Evolutionary conservation across 2,797 vertebrate species (phyloP).

Genomic region (Cheirogaleus major): DNA sequence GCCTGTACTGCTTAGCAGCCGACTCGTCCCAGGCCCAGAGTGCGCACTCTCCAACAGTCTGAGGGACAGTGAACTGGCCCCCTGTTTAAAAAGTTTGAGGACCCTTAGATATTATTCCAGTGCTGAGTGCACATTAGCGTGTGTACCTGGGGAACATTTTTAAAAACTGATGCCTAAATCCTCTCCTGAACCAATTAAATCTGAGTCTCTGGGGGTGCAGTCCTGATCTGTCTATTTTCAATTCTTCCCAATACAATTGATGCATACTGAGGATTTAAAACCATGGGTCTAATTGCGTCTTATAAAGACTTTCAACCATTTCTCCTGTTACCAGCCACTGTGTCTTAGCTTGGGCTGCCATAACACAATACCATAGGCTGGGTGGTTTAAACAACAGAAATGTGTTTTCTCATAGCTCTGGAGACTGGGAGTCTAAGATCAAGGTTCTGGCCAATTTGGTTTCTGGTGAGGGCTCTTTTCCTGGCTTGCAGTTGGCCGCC

Average conservation of each 20-base stretch:
- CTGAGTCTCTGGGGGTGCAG: background rate
- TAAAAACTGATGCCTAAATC: background rate
- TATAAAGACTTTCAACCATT: background rate
- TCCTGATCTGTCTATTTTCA: background rate
- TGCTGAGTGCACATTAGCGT: background rate
- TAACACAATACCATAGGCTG: background rate
- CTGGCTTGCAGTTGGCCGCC: background rate
- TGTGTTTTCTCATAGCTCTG: background rate
- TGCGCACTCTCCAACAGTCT: too few species aligned
- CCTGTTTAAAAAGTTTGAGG: too few species aligned
- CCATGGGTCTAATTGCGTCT: background rate
- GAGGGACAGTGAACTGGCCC: too few species aligned
- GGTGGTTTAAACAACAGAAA: background rate
- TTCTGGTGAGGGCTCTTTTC: background rate
- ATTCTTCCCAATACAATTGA: background rate
- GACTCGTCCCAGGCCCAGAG: too few species aligned
- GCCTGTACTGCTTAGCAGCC: too few species aligned
- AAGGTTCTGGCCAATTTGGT: background rate
- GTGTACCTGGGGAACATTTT: background rate
- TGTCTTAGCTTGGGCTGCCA: background rate
- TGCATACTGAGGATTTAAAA: background rate
- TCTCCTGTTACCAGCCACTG: background rate
- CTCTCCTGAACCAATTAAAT: background rate
- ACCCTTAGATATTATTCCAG: background rate
- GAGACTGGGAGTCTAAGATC: background rate